phyloP scores from a whole-genome alignment of 53 echinoderm and acorn worm genomes.

The Luidia sarsii region DNA sequence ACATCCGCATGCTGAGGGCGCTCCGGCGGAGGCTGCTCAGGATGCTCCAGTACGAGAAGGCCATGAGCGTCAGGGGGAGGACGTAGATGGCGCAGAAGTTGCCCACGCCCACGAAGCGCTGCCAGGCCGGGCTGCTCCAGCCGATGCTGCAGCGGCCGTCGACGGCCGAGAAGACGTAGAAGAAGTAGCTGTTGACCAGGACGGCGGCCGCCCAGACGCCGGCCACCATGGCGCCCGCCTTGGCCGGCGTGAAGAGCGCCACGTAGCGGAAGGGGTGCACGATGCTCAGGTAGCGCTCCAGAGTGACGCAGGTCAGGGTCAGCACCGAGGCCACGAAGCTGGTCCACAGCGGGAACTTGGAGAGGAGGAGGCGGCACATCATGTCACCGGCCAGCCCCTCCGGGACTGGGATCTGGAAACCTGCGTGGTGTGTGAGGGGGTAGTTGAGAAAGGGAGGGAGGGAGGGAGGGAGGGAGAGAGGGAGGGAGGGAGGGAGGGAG shows the following conservation, averaged over 20 bases:
- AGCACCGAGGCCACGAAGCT: conserved; percentile 88
- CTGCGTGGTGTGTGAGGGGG: conserved; percentile 11
- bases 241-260: conserved; percentile 68
- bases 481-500: no score
- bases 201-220: conserved; percentile 74
- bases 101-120: conserved; percentile 73
- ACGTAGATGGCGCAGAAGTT: conserved; percentile 88
- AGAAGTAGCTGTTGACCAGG: conserved; percentile 81
- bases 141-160: conserved; percentile 52
- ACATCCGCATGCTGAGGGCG: conserved; percentile 52
- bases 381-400: conserved; percentile 66
- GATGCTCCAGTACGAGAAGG: conserved; percentile 79
- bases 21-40: conserved; percentile 66
- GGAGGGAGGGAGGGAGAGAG: no score
- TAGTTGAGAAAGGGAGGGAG: no score
- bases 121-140: conserved; percentile 73
- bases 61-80: conserved; percentile 79
- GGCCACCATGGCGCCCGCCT: conserved; percentile 73
- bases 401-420: conserved; percentile 79
- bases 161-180: conserved; percentile 65
- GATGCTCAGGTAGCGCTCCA: conserved; percentile 91
- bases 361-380: conserved; percentile 86
- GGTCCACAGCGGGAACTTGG: conserved; percentile 96
- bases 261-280: conserved; percentile 84
- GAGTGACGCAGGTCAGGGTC: conserved; percentile 84